phyloP scores from a whole-genome alignment of 2,888 invertebrate genomes.

The Exephanes ischioxanthus region DNA sequence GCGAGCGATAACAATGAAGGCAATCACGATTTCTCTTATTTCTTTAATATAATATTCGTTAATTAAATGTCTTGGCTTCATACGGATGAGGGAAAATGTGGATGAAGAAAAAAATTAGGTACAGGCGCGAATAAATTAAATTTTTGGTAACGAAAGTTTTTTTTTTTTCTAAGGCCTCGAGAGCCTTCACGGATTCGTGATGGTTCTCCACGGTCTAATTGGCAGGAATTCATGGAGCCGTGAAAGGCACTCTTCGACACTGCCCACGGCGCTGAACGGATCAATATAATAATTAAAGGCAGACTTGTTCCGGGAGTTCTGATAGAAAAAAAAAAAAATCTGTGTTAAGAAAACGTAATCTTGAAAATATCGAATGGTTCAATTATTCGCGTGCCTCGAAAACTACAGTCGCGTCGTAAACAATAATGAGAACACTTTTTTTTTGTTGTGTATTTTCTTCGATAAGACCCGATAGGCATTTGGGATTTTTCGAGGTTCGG shows the following conservation, averaged over 20 bases:
- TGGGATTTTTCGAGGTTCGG: not conserved
- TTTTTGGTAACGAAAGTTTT: not conserved
- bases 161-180: not conserved
- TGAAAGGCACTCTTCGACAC: not conserved
- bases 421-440: not conserved
- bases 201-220: not conserved
- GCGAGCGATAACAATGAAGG: slow-evolving; percentile 57
- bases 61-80: slow-evolving; percentile 28
- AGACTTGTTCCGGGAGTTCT: not conserved
- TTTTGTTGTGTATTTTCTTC: no score
- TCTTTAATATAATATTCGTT: slow-evolving; percentile 40
- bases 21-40: slow-evolving; percentile 56
- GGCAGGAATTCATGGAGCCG: not conserved
- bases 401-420: not conserved
- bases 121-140: not conserved
- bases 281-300: slow-evolving; percentile 11
- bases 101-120: not conserved
- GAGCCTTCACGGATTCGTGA: not conserved
- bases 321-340: not conserved
- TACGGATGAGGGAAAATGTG: not conserved
- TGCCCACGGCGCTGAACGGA: not conserved
- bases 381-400: not conserved
- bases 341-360: not conserved
- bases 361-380: not conserved
- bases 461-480: not conserved